A percentile compares a stretch with the other conserved stretches of the same genome.
phyloP scores from a whole-genome alignment of 2,888 invertebrate species.

The Teinopalpus imperialis region DNA sequence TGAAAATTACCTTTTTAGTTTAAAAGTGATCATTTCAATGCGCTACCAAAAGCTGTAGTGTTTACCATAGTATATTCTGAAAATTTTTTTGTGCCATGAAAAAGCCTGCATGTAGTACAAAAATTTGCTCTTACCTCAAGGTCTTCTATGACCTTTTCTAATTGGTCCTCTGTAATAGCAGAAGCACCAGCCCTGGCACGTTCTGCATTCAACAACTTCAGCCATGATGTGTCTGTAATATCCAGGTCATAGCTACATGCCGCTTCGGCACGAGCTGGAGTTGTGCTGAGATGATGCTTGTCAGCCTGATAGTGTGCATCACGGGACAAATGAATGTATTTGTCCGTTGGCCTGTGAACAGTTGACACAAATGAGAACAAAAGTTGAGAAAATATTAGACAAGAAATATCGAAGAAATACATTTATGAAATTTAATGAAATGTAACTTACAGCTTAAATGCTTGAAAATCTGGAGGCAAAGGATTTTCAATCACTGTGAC shows the following conservation, averaged over 20 bases:
- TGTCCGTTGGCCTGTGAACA: constrained; percentile 91
- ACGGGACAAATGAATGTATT: constrained; percentile 94
- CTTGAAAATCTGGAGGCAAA: constrained; percentile 89
- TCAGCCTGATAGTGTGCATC: constrained; percentile 93
- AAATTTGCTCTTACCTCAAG: constrained; percentile 85
- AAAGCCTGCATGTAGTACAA: no score
- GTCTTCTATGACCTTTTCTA: constrained; percentile 95
- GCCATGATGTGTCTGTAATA: constrained; percentile 95
- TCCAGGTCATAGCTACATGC: constrained; percentile 98
- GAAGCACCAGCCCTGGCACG: constrained; percentile 88
- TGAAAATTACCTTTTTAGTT: no score
- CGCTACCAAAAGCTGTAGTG: no score
- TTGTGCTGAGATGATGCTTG: constrained; percentile 92
- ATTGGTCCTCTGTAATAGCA: constrained; percentile 91
- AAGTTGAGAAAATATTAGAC: no score
- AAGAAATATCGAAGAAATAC: no score
- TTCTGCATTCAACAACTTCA: constrained; percentile 93
- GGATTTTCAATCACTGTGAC: constrained; percentile 89
- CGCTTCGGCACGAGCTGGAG: constrained; percentile 93
- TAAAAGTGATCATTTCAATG: no score
- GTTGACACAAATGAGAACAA: no score
- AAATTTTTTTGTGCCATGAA: no score
- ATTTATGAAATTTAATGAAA: no score
- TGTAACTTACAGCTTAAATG: constrained; percentile 92
- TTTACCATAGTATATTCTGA: no score